Conservation (phyloP, 2,888 invertebrate genomes). For the Lasioglossum villosulum region DNA sequence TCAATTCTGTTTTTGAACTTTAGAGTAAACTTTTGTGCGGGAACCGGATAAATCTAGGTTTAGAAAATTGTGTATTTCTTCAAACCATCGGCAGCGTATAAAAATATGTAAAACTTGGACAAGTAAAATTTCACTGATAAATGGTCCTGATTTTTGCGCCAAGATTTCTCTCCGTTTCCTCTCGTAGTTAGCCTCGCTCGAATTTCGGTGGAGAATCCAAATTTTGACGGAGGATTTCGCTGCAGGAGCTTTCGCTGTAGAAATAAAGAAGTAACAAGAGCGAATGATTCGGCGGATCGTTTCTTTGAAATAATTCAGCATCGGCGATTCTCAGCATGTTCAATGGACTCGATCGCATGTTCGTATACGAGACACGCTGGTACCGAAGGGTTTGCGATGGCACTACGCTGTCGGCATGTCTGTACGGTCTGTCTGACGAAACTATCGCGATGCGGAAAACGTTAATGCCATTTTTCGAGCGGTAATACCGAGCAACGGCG, state of each 20-base stretch:
- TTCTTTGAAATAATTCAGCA: neutral
- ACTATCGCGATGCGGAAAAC: constrained; percentile 37
- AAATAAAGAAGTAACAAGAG: neutral
- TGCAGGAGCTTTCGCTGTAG: neutral
- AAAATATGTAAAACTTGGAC: neutral
- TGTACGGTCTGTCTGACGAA: constrained; percentile 13
- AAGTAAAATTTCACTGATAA: neutral
- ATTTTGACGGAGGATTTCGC: neutral
- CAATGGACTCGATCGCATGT: neutral
- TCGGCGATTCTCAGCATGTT: neutral
- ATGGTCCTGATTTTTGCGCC: neutral
- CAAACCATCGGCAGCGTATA: neutral
- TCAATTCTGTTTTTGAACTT: no score
- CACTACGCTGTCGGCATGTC: constrained; percentile 3
- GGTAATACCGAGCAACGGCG: constrained; percentile 52
- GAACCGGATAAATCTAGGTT: neutral
- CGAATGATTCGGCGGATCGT: neutral
- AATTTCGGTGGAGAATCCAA: neutral
- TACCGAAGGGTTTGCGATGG: neutral
- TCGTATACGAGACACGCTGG: neutral
- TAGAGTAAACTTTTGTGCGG: neutral
- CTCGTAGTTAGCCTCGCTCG: neutral
- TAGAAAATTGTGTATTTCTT: no score
- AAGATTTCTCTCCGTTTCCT: neutral
- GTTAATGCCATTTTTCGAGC: constrained; percentile 54